These are phyloP conservation scores for Gasterosteus nipponicus DNA, from an alignment of 2,113 vertebrate species.

Conservation along the genomic window DNA sequence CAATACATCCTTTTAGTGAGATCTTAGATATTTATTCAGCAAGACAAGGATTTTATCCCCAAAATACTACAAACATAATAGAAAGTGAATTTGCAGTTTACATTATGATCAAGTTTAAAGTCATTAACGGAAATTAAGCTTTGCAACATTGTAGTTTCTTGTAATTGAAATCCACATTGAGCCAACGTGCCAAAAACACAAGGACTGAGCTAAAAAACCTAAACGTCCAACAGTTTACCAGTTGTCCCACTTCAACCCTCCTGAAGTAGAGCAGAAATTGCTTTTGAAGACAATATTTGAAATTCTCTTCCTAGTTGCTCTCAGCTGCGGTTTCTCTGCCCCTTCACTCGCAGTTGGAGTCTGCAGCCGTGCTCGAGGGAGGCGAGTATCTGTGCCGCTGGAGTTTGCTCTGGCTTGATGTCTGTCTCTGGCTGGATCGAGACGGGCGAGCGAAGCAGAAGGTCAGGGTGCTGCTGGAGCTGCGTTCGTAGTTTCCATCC, in stretches of 20 bases:
- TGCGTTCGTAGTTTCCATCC: constrained; percentile 91
- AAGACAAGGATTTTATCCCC: constrained; percentile 41
- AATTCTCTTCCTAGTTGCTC: background rate
- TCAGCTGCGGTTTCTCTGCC: constrained; percentile 14
- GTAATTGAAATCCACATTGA: constrained; percentile 7
- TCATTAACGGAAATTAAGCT: constrained; percentile 2
- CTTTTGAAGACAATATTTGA: constrained; percentile 2
- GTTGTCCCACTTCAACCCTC: constrained; percentile 17
- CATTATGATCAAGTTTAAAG: constrained; percentile 1
- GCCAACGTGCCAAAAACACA: constrained; percentile 10
- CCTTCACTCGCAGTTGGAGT: constrained; percentile 75
- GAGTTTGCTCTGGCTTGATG: constrained; percentile 86
- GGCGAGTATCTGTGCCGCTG: constrained; percentile 76
- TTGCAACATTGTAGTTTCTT: background rate
- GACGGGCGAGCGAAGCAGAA: constrained; percentile 92
- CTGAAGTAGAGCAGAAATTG: constrained; percentile 16
- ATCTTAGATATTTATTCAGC: constrained; percentile 55
- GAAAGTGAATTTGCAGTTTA: constrained; percentile 32
- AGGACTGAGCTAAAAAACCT: background rate
- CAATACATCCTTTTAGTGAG: background rate
- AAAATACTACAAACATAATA: constrained; percentile 45
- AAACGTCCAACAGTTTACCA: constrained; percentile 18
- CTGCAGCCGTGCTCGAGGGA: constrained; percentile 75
- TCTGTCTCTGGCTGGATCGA: constrained; percentile 82
- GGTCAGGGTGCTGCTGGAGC: constrained; percentile 87